Evolutionary conservation across 2,113 vertebrate species (phyloP), one percentile per base, ranked within the genome.

Genomic region (Donacobius atricapilla): DNA sequence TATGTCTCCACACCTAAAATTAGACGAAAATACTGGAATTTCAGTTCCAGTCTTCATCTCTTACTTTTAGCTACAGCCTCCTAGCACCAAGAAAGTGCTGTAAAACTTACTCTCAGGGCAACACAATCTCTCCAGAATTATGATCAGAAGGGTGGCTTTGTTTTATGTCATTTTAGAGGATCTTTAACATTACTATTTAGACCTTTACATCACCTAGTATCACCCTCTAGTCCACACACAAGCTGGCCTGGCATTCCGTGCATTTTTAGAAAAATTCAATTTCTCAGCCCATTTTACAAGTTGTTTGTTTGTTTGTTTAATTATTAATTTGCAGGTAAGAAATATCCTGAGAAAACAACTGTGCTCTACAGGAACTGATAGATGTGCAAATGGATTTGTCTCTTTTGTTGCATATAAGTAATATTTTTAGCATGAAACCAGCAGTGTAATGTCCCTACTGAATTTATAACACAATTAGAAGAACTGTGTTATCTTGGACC

Each of bases 381-480:
- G 58, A 92, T 76, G 21, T 89, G 72, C 72, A 93, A 83, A 90
- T 64, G 27, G 42, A 86, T 66, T 5, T 13, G 5, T 64, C 60
- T 89, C 80, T 75, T 84, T 75, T 47, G 19, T 50, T 83, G 50
- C 93, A 89, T 25, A 89, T 19, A 88, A 90, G 63, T 37, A 86
- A 24, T 72, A 75, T 84, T 95, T 93, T 85, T 89, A 92, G 72
- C 48, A 86, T 24, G 28, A 92, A 94, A 83, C 14, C 37, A 94
- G 48, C 23, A 89, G 57, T 47, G 10, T 42, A 69, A 68, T 0
- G 2, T 88, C 86, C 92, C 88, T 91, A 35, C 40, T 64, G 76
- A 95, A 71, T 96, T 87, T 79, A 82, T 28, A 19, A 61, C 82
- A 82, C 72, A 94, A 87, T 93, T 92, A 95, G 28, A 80, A 90